phyloP scores from a whole-genome alignment of 2,113 vertebrate species.

The Columba janthina region DNA sequence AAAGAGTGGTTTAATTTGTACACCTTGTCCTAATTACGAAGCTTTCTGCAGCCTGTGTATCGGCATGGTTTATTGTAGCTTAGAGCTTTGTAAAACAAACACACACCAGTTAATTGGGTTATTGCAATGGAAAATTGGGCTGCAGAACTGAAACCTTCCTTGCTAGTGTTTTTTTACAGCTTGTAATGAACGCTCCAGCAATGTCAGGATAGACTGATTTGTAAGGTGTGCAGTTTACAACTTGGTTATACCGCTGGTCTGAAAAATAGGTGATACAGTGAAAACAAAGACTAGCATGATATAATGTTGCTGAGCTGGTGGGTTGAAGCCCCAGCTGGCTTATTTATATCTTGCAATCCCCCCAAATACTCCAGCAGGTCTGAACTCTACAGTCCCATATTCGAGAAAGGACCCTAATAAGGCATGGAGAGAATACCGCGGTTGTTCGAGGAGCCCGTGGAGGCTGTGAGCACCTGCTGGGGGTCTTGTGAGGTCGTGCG shows the following conservation, averaged over 20 bases:
- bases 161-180: conserved; percentile 77
- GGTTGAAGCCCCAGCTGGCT: conserved; percentile 67
- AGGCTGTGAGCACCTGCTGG: conserved; percentile 67
- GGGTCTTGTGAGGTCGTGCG: conserved; percentile 37
- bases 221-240: conserved; percentile 82
- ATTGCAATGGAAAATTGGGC: conserved; percentile 86
- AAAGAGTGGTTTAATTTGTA: conserved; percentile 90
- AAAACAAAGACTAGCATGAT: conserved; percentile 76
- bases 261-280: conserved; percentile 72
- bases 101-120: conserved; percentile 87
- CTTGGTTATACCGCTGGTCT: conserved; percentile 71
- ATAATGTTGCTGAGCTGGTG: conserved; percentile 67
- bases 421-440: not conserved
- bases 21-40: conserved; percentile 87
- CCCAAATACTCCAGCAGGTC: conserved; percentile 40
- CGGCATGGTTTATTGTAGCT: conserved; percentile 88
- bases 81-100: conserved; percentile 90
- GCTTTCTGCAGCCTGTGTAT: conserved; percentile 83
- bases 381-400: conserved; percentile 57
- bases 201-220: conserved; percentile 79
- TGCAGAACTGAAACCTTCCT: conserved; percentile 78
- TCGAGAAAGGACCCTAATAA: not conserved
- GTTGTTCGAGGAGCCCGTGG: not conserved
- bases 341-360: conserved; percentile 56
- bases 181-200: conserved; percentile 80